phyloP scores from a whole-genome alignment of 2,888 invertebrate species.

The Exephanes ischioxanthus region DNA sequence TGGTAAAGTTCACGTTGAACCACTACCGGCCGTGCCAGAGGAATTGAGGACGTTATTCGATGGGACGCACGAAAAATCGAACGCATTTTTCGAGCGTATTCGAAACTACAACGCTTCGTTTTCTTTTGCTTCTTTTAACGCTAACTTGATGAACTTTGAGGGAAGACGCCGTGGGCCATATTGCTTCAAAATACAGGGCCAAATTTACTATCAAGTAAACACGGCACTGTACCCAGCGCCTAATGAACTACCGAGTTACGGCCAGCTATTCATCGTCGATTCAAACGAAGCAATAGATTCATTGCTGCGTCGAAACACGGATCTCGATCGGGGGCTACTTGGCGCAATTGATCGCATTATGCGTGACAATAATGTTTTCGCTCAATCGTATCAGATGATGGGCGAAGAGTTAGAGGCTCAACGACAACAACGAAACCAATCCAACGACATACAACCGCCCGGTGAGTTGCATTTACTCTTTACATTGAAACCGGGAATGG shows the following conservation, averaged over 20 bases:
- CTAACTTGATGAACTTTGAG: conserved; percentile 59
- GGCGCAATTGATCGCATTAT: conserved; percentile 41
- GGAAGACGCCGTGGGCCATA: conserved; percentile 47
- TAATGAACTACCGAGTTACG: conserved; percentile 62
- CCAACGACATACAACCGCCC: conserved; percentile 14
- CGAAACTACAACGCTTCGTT: conserved; percentile 21
- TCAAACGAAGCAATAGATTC: conserved; percentile 61
- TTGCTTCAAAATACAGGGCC: no score
- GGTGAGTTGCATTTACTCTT: conserved; percentile 65
- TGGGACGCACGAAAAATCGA: conserved; percentile 42
- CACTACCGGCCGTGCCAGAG: conserved; percentile 32
- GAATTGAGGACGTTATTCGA: conserved; percentile 34
- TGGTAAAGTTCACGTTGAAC: conserved; percentile 25
- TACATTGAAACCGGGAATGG: conserved; percentile 67
- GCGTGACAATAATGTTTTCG: no score
- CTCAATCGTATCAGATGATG: no score
- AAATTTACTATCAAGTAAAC: conserved; percentile 53
- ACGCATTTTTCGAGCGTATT: not conserved
- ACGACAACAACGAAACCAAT: conserved; percentile 41
- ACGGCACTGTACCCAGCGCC: conserved; percentile 57
- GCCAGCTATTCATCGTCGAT: conserved; percentile 70
- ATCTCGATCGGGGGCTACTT: conserved; percentile 56
- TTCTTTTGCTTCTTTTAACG: conserved; percentile 64
- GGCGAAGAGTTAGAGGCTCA: not conserved
- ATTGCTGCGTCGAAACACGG: conserved; percentile 36